Percentiles rank a stretch among this genome's conserved stretches.
phyloP scores from a whole-genome alignment of 2,113 vertebrate genomes.

The Rhea americana region DNA sequence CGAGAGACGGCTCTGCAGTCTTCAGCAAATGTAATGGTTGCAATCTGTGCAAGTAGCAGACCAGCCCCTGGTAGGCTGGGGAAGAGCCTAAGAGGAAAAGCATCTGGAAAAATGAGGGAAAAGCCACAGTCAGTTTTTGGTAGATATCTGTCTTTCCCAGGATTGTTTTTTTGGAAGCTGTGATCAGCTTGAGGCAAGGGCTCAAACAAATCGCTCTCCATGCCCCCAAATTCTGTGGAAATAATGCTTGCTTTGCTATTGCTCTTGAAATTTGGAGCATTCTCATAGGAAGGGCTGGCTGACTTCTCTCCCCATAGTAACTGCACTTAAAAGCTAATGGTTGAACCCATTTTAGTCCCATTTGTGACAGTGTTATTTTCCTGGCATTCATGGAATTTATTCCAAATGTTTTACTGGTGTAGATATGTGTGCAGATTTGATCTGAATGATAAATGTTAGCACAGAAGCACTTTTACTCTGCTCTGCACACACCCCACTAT shows the following conservation, averaged over 20 bases:
- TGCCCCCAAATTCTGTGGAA: background rate
- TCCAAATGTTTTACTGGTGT: background rate
- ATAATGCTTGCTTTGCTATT: background rate
- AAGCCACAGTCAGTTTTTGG: background rate
- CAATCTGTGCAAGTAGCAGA: background rate
- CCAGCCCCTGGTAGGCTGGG: background rate
- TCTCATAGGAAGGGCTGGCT: background rate
- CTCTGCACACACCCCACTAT: background rate
- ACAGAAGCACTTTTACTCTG: background rate
- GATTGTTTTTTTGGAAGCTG: background rate
- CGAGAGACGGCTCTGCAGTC: background rate
- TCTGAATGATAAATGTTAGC: background rate
- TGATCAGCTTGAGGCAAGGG: background rate
- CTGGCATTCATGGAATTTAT: background rate
- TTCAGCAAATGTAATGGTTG: background rate
- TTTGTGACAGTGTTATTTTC: background rate
- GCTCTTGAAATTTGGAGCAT: background rate
- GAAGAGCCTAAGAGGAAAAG: background rate
- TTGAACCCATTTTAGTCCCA: background rate
- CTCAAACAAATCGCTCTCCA: background rate
- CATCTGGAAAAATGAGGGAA: background rate
- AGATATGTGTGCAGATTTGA: background rate
- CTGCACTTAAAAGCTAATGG: background rate
- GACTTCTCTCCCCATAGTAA: background rate
- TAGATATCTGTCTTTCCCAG: background rate